Percentiles rank a stretch among this genome's conserved stretches.
Conservation (phyloP, 2,888 invertebrate species). For the Thysanoteuthis rhombus region DNA sequence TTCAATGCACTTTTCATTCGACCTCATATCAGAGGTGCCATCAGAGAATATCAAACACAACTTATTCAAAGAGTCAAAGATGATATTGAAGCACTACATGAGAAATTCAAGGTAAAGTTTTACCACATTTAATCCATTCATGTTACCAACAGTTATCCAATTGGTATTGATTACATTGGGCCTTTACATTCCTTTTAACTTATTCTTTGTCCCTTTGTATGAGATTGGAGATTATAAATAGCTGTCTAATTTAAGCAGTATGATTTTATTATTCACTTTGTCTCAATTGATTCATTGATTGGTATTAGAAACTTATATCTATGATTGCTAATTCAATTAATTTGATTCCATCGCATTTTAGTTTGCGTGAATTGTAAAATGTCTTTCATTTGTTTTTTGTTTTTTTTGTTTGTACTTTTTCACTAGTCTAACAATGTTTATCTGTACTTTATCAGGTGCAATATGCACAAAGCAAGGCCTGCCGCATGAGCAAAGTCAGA, state of each 20-base stretch:
- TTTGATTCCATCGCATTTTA: too few relatives aligned
- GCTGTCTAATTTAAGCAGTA: too few relatives aligned
- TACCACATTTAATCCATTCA: not conserved
- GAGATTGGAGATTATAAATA: too few relatives aligned
- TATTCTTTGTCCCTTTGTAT: too few relatives aligned
- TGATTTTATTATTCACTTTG: too few relatives aligned
- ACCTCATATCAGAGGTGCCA: slow-evolving; percentile 98
- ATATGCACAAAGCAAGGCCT: slow-evolving; percentile 94
- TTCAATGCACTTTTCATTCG: slow-evolving; percentile 99
- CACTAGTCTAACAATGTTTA: not conserved
- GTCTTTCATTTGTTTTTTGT: not conserved
- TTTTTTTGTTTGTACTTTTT: not conserved
- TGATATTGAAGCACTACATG: slow-evolving; percentile 96
- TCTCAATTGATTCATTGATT: too few relatives aligned
- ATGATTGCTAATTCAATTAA: too few relatives aligned
- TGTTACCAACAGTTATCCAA: too few relatives aligned
- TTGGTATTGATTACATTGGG: too few relatives aligned
- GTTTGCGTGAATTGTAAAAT: too few relatives aligned
- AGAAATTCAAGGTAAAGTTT: slow-evolving; percentile 89
- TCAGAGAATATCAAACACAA: slow-evolving; percentile 98
- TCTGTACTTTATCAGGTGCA: slow-evolving; percentile 76
- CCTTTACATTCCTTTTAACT: too few relatives aligned
- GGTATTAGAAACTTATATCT: too few relatives aligned
- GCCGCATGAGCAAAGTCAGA: slow-evolving; percentile 86
- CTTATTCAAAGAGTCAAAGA: slow-evolving; percentile 98